A percentile compares a stretch with the other conserved stretches of the same genome.
phyloP scores from a whole-genome alignment of 2,888 invertebrate species.

The Lamproptera curius region DNA sequence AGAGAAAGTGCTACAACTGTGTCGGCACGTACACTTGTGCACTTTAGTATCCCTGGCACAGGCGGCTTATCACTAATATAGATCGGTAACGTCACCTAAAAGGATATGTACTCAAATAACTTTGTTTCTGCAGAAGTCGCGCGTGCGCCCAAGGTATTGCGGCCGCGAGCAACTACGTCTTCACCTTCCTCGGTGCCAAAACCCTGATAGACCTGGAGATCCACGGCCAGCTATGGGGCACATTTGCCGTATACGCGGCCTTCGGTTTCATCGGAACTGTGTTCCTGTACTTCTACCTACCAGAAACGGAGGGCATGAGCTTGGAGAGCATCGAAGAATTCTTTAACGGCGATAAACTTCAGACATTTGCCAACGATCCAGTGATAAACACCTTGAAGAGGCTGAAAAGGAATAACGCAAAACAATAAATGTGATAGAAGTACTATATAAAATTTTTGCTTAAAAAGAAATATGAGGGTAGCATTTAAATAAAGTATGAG shows the following conservation, averaged over 20 bases:
- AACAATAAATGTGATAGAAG: constrained; percentile 31
- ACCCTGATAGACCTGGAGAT: constrained; percentile 74
- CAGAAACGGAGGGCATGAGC: constrained; percentile 74
- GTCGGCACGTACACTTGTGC: no score
- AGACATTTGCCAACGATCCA: constrained; percentile 63
- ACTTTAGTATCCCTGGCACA: no score
- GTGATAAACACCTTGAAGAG: constrained; percentile 45
- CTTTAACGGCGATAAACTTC: constrained; percentile 57
- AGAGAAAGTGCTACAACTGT: no score
- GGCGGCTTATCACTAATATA: not conserved
- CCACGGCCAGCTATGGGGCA: constrained; percentile 63
- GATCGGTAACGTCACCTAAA: not conserved
- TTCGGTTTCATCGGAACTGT: constrained; percentile 66
- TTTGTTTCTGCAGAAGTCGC: constrained; percentile 58
- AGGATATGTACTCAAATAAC: not conserved
- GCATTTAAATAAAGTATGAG: no score
- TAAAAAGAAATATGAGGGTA: no score
- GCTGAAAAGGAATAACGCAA: constrained; percentile 34
- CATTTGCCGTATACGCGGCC: constrained; percentile 65
- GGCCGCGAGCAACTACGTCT: constrained; percentile 68
- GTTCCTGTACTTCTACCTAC: constrained; percentile 71
- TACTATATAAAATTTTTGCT: no score
- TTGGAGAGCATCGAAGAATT: constrained; percentile 72
- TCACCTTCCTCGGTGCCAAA: constrained; percentile 71
- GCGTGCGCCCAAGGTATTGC: constrained; percentile 72